Percentiles rank a stretch among this genome's conserved stretches.
Evolutionary conservation across 2,797 vertebrate genomes (phyloP).

Genomic region (Leuciscus waleckii): DNA sequence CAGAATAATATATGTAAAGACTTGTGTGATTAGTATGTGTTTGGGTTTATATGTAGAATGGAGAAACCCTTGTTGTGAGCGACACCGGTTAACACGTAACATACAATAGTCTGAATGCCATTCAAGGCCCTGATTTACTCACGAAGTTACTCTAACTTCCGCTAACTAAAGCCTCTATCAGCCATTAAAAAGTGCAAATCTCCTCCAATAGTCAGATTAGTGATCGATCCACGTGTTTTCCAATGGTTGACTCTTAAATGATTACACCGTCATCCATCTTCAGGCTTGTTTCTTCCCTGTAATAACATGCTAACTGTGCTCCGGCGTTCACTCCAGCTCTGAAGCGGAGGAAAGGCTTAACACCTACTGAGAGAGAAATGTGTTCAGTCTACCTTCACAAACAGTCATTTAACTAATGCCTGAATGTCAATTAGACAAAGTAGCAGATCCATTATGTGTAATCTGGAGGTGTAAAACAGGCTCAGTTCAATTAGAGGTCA

Average conservation of each 20-base stretch:
- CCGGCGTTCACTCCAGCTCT: not conserved
- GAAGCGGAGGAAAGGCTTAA: not conserved
- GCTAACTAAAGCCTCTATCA: not conserved
- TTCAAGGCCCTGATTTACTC: not conserved
- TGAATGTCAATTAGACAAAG: conserved; percentile 10
- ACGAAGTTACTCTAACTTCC: not conserved
- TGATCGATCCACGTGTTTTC: not conserved
- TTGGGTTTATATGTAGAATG: no score
- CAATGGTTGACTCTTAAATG: not conserved
- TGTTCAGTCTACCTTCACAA: conserved; percentile 4
- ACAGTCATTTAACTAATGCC: conserved; percentile 3
- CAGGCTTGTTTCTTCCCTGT: not conserved
- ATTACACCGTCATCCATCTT: not conserved
- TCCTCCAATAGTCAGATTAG: not conserved
- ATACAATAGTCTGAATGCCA: not conserved
- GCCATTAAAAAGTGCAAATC: not conserved
- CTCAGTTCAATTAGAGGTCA: not conserved
- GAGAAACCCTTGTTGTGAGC: not conserved
- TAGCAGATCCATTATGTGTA: conserved; percentile 4
- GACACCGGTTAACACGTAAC: not conserved
- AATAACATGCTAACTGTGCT: not conserved
- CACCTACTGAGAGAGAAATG: conserved; percentile 5
- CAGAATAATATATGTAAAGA: not conserved
- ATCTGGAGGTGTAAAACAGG: conserved; percentile 27
- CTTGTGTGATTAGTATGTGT: not conserved